Percentiles rank a stretch among this genome's conserved stretches.
These are phyloP conservation scores for Amniataba percoides DNA, from an alignment of 2,797 vertebrate genomes.

Conservation along the genomic window DNA sequence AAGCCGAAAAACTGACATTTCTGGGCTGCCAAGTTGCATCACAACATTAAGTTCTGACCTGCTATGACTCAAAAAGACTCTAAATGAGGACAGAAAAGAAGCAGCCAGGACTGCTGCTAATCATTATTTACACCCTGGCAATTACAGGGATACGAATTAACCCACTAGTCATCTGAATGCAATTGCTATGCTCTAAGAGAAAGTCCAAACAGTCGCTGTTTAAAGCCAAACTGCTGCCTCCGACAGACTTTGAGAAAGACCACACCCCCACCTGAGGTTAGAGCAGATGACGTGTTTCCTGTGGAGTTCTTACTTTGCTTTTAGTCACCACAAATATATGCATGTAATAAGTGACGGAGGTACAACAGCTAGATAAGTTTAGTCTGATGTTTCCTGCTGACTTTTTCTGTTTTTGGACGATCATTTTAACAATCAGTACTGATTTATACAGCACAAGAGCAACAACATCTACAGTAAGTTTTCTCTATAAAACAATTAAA, in stretches of 20 bases:
- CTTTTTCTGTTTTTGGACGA: neutral
- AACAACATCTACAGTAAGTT: neutral
- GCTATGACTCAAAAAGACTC: neutral
- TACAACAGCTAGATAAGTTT: neutral
- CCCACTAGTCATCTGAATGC: neutral
- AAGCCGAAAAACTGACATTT: neutral
- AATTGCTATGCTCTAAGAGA: neutral
- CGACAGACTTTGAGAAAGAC: neutral
- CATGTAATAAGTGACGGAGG: neutral
- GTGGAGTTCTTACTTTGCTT: constrained; percentile 5
- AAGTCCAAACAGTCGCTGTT: constrained; percentile 1
- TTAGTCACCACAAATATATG: neutral
- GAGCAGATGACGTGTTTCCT: neutral
- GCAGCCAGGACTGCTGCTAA: neutral
- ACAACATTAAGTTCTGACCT: no score
- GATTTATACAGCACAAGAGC: no score
- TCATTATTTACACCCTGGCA: constrained; percentile 14
- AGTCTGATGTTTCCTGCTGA: neutral
- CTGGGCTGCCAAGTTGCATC: no score
- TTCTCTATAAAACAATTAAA: neutral
- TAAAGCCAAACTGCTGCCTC: constrained; percentile 1
- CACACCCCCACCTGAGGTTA: neutral
- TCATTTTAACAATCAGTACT: no score
- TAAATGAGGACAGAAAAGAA: neutral
- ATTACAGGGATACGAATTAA: neutral